These are phyloP conservation scores for Theonella swinhoei DNA, from an alignment of 37 sponge, comb jelly and placozoan genomes.

Conservation along the genomic window DNA sequence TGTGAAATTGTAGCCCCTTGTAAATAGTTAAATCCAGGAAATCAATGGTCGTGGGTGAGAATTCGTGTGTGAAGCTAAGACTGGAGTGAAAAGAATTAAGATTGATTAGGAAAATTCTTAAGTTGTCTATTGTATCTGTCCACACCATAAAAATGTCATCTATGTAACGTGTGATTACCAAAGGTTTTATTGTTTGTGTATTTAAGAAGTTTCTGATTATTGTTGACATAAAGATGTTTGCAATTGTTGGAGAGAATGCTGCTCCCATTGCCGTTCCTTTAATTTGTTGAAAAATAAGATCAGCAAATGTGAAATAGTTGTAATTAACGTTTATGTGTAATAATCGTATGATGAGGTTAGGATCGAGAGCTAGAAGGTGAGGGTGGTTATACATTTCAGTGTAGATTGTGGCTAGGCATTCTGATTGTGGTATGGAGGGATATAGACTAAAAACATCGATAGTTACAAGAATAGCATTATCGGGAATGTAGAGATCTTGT, in stretches of 20 bases:
- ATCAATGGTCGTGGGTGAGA: neutral
- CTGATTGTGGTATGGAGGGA: slow-evolving; percentile 6
- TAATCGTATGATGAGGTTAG: neutral
- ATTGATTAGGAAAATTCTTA: neutral
- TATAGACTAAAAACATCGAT: slow-evolving; percentile 10
- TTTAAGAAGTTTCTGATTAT: neutral
- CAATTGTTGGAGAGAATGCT: slow-evolving; percentile 13
- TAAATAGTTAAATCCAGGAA: slow-evolving; percentile 13
- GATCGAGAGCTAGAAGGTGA: neutral
- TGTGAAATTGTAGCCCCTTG: neutral
- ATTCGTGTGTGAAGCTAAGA: neutral
- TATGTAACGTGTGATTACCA: slow-evolving; percentile 1
- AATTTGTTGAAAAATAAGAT: neutral
- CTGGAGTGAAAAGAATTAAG: neutral
- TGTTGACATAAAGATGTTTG: slow-evolving; percentile 14
- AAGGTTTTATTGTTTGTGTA: neutral
- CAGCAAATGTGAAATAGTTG: neutral
- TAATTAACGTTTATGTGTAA: neutral
- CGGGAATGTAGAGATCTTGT: neutral
- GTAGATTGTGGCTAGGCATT: neutral
- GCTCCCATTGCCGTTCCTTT: slow-evolving; percentile 36
- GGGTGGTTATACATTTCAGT: neutral
- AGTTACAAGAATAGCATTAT: neutral
- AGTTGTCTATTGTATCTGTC: neutral
- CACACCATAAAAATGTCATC: slow-evolving; percentile 35